Evolutionary conservation across 2,797 vertebrate genomes (phyloP).

Genomic region (Sebastes matsubarae): DNA sequence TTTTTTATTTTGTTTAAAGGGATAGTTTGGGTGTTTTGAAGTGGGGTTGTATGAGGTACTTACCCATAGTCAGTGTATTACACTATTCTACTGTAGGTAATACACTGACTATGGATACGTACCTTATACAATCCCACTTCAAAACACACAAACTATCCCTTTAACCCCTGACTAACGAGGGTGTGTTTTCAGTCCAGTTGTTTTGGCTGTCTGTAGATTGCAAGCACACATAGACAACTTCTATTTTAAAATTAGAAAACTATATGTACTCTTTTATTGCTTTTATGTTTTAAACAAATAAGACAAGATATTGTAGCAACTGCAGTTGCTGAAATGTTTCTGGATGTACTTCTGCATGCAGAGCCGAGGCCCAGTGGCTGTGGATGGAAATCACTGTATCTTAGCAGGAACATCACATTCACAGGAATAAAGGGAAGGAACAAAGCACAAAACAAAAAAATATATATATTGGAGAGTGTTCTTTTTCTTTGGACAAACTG

Average conservation of each 20-base stretch:
- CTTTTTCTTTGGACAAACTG: background rate
- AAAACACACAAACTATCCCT: too few species aligned
- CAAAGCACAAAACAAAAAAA: background rate
- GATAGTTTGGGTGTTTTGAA: too few species aligned
- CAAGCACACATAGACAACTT: background rate
- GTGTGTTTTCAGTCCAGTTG: background rate
- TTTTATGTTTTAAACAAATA: background rate
- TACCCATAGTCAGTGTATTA: too few species aligned
- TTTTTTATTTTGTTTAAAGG: background rate
- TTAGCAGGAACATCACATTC: background rate
- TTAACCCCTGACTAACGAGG: background rate
- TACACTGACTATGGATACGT: fast-evolving
- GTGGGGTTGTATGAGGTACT: too few species aligned
- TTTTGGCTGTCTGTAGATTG: background rate
- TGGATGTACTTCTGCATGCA: background rate
- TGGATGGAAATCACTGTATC: background rate
- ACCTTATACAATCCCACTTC: too few species aligned
- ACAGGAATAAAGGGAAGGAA: background rate
- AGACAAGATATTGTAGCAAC: background rate
- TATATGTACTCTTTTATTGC: background rate
- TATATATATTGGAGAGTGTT: background rate
- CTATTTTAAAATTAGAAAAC: background rate
- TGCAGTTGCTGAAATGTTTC: background rate
- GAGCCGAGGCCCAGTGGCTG: background rate
- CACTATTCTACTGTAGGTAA: too few species aligned